These are phyloP conservation scores for Pseudorectes ferrugineus DNA, from an alignment of 2,113 vertebrate genomes.

Conservation along the genomic window DNA sequence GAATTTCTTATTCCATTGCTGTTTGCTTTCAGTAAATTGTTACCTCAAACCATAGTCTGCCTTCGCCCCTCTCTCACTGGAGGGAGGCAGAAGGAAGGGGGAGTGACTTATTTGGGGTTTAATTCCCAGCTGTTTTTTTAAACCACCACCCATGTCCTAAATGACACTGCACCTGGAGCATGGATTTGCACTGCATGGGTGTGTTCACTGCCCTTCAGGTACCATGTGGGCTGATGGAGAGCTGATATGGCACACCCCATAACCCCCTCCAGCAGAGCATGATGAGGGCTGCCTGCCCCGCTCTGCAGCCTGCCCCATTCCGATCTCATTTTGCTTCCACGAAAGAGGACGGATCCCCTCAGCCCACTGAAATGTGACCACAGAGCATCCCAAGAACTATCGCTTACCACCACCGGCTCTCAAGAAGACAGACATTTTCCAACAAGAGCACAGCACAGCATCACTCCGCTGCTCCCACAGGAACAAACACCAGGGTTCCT, in stretches of 20 bases:
- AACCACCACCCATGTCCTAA: neutral
- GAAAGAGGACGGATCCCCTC: neutral
- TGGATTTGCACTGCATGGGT: neutral
- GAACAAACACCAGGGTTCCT: neutral
- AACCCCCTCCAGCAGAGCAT: neutral
- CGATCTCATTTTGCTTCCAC: neutral
- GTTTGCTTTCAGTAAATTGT: neutral
- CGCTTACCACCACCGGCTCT: neutral
- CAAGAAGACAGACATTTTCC: neutral
- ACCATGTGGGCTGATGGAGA: fast-evolving
- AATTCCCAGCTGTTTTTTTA: neutral
- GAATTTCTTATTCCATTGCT: fast-evolving
- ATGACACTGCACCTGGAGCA: fast-evolving
- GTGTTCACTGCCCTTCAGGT: neutral
- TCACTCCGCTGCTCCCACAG: neutral
- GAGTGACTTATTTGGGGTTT: neutral
- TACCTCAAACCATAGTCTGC: neutral
- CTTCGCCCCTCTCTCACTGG: neutral
- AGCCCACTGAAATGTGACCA: neutral
- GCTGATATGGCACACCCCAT: neutral
- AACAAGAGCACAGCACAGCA: neutral
- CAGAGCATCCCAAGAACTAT: neutral
- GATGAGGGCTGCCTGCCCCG: neutral
- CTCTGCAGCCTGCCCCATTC: fast-evolving
- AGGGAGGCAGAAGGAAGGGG: neutral